Percentiles rank a stretch among this genome's conserved stretches.
Conservation (phyloP, 1,140 invertebrate species). For the Drosophila guanche region DNA sequence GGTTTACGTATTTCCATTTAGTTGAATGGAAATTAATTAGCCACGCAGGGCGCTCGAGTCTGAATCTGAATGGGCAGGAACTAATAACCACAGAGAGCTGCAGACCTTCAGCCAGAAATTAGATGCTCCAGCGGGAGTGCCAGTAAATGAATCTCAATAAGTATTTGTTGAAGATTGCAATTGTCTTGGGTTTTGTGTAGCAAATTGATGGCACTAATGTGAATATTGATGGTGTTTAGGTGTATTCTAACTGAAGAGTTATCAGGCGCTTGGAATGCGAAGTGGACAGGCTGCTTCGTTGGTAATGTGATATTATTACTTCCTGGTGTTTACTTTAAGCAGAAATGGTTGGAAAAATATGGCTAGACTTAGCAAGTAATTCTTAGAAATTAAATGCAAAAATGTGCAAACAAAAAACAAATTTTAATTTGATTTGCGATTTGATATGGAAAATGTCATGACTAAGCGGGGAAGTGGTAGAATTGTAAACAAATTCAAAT, state of each 20-base stretch:
- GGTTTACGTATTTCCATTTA: conserved; percentile 47
- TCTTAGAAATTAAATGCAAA: too few relatives aligned
- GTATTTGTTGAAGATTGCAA: conserved; percentile 37
- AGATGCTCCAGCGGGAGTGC: conserved; percentile 12
- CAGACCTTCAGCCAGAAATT: conserved; percentile 27
- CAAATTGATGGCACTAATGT: conserved; percentile 27
- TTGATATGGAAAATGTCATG: too few relatives aligned
- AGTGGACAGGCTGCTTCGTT: too few relatives aligned
- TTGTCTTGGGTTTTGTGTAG: conserved; percentile 5
- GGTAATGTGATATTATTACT: too few relatives aligned
- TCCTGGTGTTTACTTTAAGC: too few relatives aligned
- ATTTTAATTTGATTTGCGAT: too few relatives aligned
- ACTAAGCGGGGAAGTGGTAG: too few relatives aligned
- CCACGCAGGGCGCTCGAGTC: conserved; percentile 44
- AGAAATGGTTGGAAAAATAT: too few relatives aligned
- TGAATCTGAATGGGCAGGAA: conserved; percentile 4
- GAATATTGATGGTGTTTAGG: conserved; percentile 26
- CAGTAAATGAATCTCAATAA: conserved; percentile 42
- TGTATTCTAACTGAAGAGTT: conserved; percentile 9
- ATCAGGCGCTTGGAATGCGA: too few relatives aligned
- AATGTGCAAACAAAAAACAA: too few relatives aligned
- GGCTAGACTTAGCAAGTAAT: too few relatives aligned
- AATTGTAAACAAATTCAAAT: too few relatives aligned
- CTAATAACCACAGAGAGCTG: conserved; percentile 33
- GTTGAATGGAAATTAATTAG: conserved; percentile 76